Evolutionary conservation across 1,140 invertebrate species (phyloP), one percentile per base, ranked within the genome.

Genomic region (Trichonephila inaurata): DNA sequence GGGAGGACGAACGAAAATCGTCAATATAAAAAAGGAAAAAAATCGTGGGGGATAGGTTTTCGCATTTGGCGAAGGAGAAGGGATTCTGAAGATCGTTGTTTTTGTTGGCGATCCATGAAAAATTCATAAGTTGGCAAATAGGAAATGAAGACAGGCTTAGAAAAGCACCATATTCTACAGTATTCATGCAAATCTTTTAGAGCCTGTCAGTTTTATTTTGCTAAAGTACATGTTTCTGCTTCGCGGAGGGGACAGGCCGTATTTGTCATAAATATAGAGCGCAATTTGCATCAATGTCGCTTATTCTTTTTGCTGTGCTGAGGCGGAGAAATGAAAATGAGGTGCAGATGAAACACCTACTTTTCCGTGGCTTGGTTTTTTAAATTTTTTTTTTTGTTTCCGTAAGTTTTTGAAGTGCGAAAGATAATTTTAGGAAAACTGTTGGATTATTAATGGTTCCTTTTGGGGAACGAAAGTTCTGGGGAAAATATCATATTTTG

Each of bases 61-160:
- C 64, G 21, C 28, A 19, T 69, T 89, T 58, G 51, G 61, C 16
- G 21, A 44, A 89, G 33, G 64, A 89, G 40, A 51, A 90, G 51
- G 89, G 87, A 90, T 90, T 90, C 51, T n/a, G 14, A 33, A 90
- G 62, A 90, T 69, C 58, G 89, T 60, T 90, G 89, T 90, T 90
- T 81, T 90, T 90, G 33, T 16, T 24, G 66, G 44, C 62, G 24
- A 81, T 90, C 89, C 89, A 90, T 90, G 89, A 90, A 90, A 90
- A 90, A 90, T 90, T 90, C 89, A 90, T 90, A 90, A 90, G 69
- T 81, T 90, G 33, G 89, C 89, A 90, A 90, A 90, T 90, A 90
- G 89, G 89, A 90, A 90, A 90, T 90, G 89, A 90, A 90, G 89
- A 90, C 69, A 24, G 24, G 69, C 33, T 66, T 90, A 60, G 44